Percentiles rank a stretch among this genome's conserved stretches.
phyloP scores from a whole-genome alignment of 2,797 vertebrate genomes.

The Siniperca scherzeri region DNA sequence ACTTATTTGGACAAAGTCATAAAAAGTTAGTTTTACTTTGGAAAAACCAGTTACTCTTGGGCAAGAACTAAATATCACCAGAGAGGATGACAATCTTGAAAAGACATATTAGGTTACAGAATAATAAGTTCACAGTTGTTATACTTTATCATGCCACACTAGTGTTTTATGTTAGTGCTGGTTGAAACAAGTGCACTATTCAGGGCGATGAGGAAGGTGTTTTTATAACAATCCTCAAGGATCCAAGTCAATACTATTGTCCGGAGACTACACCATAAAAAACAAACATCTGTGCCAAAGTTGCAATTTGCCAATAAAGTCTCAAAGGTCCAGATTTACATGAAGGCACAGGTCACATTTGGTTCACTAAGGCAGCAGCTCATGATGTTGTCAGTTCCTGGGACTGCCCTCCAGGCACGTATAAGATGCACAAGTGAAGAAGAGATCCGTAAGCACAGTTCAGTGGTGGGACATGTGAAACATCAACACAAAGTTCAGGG shows the following conservation, averaged over 20 bases:
- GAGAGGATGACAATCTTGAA: constrained; percentile 13
- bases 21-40: constrained; percentile 38
- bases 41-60: constrained; percentile 24
- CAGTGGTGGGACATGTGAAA: not conserved
- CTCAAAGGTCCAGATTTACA: too few relatives aligned
- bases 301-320: too few relatives aligned
- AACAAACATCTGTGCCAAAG: too few relatives aligned
- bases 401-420: not conserved
- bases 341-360: not conserved
- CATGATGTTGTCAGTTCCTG: not conserved
- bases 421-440: not conserved
- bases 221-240: constrained; percentile 8
- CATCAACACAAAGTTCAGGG: too few relatives aligned
- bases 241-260: constrained; percentile 11
- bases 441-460: not conserved
- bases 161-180: constrained; percentile 6
- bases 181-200: constrained; percentile 27
- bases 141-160: constrained; percentile 11
- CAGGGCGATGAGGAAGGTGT: constrained; percentile 26
- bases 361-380: constrained; percentile 3
- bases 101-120: constrained; percentile 13
- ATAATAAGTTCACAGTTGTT: constrained; percentile 26
- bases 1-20: constrained; percentile 49
- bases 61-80: constrained; percentile 5
- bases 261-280: too few relatives aligned